Percentiles rank a stretch among this genome's conserved stretches.
Conservation (phyloP, 2,797 vertebrate genomes). For the Phrynocephalus forsythii region DNA sequence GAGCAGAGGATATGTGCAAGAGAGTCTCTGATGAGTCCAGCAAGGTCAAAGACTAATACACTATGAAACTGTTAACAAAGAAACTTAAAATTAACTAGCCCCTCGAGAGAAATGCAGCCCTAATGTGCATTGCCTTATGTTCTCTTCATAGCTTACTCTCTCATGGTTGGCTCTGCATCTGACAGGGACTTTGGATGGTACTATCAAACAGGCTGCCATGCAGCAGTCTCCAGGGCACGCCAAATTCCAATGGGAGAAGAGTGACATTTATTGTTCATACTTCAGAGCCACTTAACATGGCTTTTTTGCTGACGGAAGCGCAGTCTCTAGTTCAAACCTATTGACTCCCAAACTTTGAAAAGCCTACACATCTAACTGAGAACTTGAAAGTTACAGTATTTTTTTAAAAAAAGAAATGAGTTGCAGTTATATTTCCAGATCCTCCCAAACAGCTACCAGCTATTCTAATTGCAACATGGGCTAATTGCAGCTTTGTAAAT, state of each 20-base stretch:
- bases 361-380: background rate
- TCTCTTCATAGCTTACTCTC: constrained; percentile 60
- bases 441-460: background rate
- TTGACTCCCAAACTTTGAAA: background rate
- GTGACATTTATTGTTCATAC: constrained; percentile 8
- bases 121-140: constrained; percentile 58
- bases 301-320: constrained; percentile 10
- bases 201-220: constrained; percentile 4
- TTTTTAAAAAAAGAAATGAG: background rate
- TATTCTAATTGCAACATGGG: too few relatives aligned
- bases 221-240: background rate
- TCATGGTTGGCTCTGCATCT: constrained; percentile 49
- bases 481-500: too few relatives aligned
- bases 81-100: constrained; percentile 71
- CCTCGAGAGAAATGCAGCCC: constrained; percentile 63
- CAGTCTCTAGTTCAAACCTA: background rate
- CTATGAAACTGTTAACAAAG: constrained; percentile 69
- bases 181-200: background rate
- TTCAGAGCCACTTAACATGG: constrained; percentile 9
- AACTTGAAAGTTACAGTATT: background rate
- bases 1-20: constrained; percentile 24
- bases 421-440: background rate
- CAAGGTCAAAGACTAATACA: constrained; percentile 76
- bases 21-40: constrained; percentile 37
- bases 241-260: background rate